Base-by-base conservation (phyloP, 2,888 invertebrate species). In the Oscheius sp. region DNA sequence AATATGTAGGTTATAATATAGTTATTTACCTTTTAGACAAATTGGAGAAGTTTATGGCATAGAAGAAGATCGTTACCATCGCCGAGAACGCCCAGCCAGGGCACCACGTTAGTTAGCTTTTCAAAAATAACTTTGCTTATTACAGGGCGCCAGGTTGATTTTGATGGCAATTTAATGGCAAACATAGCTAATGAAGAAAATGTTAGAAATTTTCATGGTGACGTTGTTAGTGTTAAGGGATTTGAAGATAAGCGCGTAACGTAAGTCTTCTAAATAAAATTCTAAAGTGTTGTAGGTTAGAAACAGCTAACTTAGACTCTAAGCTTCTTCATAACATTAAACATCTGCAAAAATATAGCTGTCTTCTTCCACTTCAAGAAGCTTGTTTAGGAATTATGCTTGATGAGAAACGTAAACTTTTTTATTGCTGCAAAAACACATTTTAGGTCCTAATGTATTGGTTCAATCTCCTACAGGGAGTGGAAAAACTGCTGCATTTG, bases 401-500 rank as follows among this genome's bases (percentile, higher is more conserved):
- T 1, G 27, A 61, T 45, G 27, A 25, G 29, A 15, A 17, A 3
- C 42, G 61, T 61, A n/a, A 25, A 29, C 12, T 25, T 39, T 23
- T 25, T 42, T 39, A 27, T 3, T 45, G n/a, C 4, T 29, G 10
- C 3, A 12, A 23, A 23, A 23, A 5, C 4, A 3, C 12, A 31
- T 25, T 53, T 31, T 39, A 61, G 42, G 17, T 17, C 45, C 25
- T 15, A 45, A 33, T 31, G 31, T 68, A 1, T 31, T 68, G 1
- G 68, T 68, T 15, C 58, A 61, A 17, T 46, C 68, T 4, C 68
- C 58, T 5, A 68, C 68, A 2, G 68, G 68, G 3, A 52, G 52
- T 48, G 68, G 68, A 10, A 68, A 68, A 45, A 68, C 68, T 4
- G 68, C 68, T 20, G 68, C 68, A 2, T 68, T 68, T 45, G 20